Evolutionary conservation across 2,797 vertebrate genomes (phyloP).

Genomic region (Fundulus diaphanus): DNA sequence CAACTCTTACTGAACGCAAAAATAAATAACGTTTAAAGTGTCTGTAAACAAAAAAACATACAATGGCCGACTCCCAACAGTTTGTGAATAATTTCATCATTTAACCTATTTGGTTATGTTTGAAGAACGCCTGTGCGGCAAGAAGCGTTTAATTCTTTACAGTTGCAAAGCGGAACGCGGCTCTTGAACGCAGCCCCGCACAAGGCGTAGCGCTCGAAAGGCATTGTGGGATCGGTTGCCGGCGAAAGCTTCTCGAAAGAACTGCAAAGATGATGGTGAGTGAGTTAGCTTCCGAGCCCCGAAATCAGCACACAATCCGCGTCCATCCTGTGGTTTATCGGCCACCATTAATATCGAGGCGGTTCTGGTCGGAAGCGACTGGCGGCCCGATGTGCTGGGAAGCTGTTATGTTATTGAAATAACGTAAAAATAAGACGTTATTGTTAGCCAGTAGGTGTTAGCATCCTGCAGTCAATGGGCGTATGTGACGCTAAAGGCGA

Average conservation of each 20-base stretch:
- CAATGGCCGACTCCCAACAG: background rate
- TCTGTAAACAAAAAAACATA: background rate
- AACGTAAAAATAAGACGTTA: background rate
- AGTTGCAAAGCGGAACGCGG: background rate
- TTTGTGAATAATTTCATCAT: background rate
- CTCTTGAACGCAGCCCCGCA: constrained; percentile 50
- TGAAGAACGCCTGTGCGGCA: background rate
- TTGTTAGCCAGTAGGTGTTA: constrained; percentile 42
- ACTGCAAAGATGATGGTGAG: constrained; percentile 86
- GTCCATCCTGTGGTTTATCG: constrained; percentile 52
- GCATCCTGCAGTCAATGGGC: constrained; percentile 65
- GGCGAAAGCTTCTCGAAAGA: constrained; percentile 77
- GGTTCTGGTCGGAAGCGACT: rapidly evolving
- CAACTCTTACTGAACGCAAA: background rate
- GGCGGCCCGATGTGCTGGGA: rapidly evolving
- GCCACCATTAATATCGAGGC: rapidly evolving
- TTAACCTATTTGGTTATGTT: background rate
- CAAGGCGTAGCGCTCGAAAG: constrained; percentile 29
- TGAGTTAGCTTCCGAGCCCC: constrained; percentile 42
- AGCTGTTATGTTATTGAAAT: constrained; percentile 27
- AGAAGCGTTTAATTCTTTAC: background rate
- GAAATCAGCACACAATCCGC: constrained; percentile 41
- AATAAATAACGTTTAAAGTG: background rate
- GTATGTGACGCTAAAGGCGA: constrained; percentile 40
- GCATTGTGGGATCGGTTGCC: constrained; percentile 74